Evolutionary conservation across 2,888 invertebrate species (phyloP).

Genomic region (Allygus modestus): DNA sequence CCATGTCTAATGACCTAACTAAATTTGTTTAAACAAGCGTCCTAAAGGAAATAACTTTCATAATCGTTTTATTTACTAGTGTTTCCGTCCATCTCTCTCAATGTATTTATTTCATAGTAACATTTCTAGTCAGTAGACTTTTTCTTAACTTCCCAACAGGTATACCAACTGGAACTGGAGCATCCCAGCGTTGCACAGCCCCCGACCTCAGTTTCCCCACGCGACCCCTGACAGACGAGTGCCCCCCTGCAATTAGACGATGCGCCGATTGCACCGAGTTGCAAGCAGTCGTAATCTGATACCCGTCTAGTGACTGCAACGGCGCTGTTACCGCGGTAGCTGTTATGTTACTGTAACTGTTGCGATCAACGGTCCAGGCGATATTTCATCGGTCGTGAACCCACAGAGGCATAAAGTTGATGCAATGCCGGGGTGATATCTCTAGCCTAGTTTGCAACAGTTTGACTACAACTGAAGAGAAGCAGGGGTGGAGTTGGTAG

Average conservation of each 20-base stretch:
- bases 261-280: constrained; percentile 10
- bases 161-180: no score
- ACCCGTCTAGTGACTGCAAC: no score
- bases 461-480: no score
- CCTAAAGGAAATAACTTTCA: no score
- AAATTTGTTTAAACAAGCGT: no score
- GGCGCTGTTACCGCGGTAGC: constrained; percentile 20
- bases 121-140: no score
- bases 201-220: background rate
- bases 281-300: background rate
- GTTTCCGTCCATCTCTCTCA: no score
- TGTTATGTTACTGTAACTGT: constrained; percentile 19
- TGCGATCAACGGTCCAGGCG: background rate
- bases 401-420: constrained; percentile 22
- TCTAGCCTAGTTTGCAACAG: background rate
- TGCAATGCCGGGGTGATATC: background rate
- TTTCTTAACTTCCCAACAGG: no score
- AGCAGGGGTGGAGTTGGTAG: background rate
- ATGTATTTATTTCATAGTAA: no score
- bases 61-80: no score
- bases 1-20: no score
- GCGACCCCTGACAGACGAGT: background rate
- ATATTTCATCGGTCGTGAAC: background rate
- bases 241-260: constrained; percentile 30
- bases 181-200: background rate